Evolutionary conservation across 1,140 invertebrate genomes (phyloP), one percentile per base, ranked within the genome.

Genomic region (Drosophila bifasciata): DNA sequence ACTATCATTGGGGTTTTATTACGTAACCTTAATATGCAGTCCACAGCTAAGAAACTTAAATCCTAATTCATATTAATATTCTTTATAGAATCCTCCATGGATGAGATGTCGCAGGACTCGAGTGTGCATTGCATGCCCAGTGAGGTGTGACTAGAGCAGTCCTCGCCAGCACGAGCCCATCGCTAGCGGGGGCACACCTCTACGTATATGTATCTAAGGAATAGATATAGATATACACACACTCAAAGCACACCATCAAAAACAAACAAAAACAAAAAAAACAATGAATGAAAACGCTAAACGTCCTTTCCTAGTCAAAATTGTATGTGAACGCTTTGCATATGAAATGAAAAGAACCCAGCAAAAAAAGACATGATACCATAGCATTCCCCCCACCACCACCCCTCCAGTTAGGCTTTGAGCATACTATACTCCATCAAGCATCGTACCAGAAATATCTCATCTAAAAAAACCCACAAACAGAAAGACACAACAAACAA

Each of bases 71-170:
- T 57, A 21, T 8, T 13, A 3, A 2, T 32, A 2, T 44, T 46
- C 9, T 39, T 16, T 74, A 0, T 93, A 95, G 95, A 96, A 88
- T 96, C 95, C 66, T 96, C 95, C 51, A 94, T 96, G 93, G 95
- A 96, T 92, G 96, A 96, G 86, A 92, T 96, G 11, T 96, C 95
- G 6, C 95, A 96, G 90, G 96, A 96, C 83, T 96, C 95, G 9
- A 94, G 95, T 75, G 94, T 96, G 88, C 94, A 95, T 79, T 95
- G 95, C 83, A 95, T 96, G 95, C 94, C 95, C 90, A 94, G 94
- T 69, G 95, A 96, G 92, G 95, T 95, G 70, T 95, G 92, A 91
- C 89, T 91, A 74, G 79, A 91, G 68, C 79, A 88, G 56, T 75
- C 79, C 51, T 66, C 84, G 78, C 77, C 81, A 75, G 84, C 83